phyloP scores from a whole-genome alignment of 2,113 vertebrate genomes.

The Mola mola region DNA sequence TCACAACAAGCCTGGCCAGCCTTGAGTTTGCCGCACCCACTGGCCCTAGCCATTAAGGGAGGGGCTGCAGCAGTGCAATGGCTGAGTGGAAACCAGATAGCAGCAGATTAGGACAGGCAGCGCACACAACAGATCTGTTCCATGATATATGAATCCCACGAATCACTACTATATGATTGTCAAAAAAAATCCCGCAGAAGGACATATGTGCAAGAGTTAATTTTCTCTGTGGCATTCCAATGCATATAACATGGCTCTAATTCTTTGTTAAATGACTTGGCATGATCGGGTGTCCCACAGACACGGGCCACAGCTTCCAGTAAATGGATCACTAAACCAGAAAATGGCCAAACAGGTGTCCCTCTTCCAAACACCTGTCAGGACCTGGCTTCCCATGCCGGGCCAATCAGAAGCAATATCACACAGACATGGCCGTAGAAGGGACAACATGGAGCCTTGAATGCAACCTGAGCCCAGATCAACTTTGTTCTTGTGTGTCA shows the following conservation, averaged over 20 bases:
- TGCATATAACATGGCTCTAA: slow-evolving; percentile 67
- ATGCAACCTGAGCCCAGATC: slow-evolving; percentile 77
- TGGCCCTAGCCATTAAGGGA: slow-evolving; percentile 65
- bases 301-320: slow-evolving; percentile 78
- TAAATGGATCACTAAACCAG: slow-evolving; percentile 84
- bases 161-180: slow-evolving; percentile 19
- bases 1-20: slow-evolving; percentile 71
- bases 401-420: slow-evolving; percentile 79
- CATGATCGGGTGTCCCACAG: slow-evolving; percentile 69
- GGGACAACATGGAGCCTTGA: slow-evolving; percentile 75
- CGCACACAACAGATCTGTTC: slow-evolving; percentile 37
- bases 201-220: slow-evolving; percentile 4
- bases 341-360: slow-evolving; percentile 86
- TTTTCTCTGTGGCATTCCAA: slow-evolving; percentile 17
- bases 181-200: slow-evolving; percentile 2
- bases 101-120: slow-evolving; percentile 36
- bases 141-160: slow-evolving; percentile 15
- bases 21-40: slow-evolving; percentile 66
- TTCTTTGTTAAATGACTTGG: slow-evolving; percentile 86
- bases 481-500: slow-evolving; percentile 45
- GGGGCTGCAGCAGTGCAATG: slow-evolving; percentile 52
- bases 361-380: slow-evolving; percentile 82
- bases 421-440: slow-evolving; percentile 83
- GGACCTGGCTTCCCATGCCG: slow-evolving; percentile 43
- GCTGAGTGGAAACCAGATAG: slow-evolving; percentile 57